Percentiles rank a stretch among this genome's conserved stretches.
phyloP scores from a whole-genome alignment of 2,888 invertebrate species.

The Agriopis leucophaearia region DNA sequence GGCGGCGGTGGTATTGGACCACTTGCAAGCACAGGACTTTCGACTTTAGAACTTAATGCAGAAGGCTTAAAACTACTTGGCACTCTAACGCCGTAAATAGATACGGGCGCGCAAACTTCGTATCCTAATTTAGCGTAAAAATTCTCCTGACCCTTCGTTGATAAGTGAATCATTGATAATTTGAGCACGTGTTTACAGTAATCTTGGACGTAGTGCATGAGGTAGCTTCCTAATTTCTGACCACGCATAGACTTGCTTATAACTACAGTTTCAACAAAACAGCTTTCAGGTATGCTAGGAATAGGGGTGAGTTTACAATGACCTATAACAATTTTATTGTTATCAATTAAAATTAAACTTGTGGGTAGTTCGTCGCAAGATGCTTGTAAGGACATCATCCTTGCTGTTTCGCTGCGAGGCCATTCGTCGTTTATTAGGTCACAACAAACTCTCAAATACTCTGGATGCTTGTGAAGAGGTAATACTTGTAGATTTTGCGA shows the following conservation, averaged over 20 bases:
- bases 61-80: constrained; percentile 49
- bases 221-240: constrained; percentile 90
- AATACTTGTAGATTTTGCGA: constrained; percentile 80
- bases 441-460: constrained; percentile 90
- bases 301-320: constrained; percentile 93
- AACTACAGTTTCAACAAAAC: constrained; percentile 94
- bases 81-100: constrained; percentile 87
- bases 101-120: constrained; percentile 88
- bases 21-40: constrained; percentile 55
- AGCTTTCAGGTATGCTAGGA: constrained; percentile 89
- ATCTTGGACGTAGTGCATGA: constrained; percentile 91
- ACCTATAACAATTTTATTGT: constrained; percentile 88
- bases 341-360: constrained; percentile 88
- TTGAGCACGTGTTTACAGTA: constrained; percentile 88
- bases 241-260: constrained; percentile 90
- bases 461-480: constrained; percentile 90
- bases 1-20: constrained; percentile 68
- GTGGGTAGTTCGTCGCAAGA: constrained; percentile 91
- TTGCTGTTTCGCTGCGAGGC: constrained; percentile 93
- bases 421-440: constrained; percentile 94
- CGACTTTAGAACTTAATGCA: constrained; percentile 49
- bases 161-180: constrained; percentile 89
- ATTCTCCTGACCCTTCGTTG: constrained; percentile 91
- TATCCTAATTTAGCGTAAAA: constrained; percentile 93
- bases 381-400: constrained; percentile 90